phyloP scores from a whole-genome alignment of 2,113 vertebrate species.

The Ellobius talpinus region DNA sequence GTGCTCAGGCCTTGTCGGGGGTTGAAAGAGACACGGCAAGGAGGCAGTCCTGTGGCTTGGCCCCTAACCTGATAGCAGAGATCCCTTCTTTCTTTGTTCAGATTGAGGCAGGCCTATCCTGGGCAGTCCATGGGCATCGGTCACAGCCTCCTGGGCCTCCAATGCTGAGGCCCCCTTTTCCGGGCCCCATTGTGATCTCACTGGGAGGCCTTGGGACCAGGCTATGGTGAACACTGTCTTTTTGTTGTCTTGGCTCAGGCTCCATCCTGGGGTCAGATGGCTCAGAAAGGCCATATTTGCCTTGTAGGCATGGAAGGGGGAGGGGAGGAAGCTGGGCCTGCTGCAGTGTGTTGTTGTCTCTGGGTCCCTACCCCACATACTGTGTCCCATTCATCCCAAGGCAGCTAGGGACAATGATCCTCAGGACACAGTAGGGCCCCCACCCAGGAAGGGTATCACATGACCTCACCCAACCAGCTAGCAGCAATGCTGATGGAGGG shows the following conservation, averaged over 20 bases:
- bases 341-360: background rate
- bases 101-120: background rate
- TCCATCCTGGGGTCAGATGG: background rate
- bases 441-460: background rate
- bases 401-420: background rate
- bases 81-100: background rate
- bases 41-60: background rate
- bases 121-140: rapidly evolving
- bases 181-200: rapidly evolving
- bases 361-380: background rate
- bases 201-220: background rate
- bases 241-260: background rate
- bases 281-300: background rate
- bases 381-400: background rate
- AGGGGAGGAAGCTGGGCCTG: background rate
- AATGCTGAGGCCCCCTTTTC: rapidly evolving
- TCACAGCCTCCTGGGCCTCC: background rate
- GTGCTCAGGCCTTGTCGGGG: rapidly evolving
- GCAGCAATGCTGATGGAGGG: rapidly evolving
- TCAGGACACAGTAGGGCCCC: background rate
- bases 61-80: background rate
- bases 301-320: background rate
- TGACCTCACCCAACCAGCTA: too few species aligned
- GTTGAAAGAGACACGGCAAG: rapidly evolving
- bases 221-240: background rate